Evolutionary conservation across 2,888 invertebrate genomes (phyloP).

Genomic region (Diachrysia chrysitis): DNA sequence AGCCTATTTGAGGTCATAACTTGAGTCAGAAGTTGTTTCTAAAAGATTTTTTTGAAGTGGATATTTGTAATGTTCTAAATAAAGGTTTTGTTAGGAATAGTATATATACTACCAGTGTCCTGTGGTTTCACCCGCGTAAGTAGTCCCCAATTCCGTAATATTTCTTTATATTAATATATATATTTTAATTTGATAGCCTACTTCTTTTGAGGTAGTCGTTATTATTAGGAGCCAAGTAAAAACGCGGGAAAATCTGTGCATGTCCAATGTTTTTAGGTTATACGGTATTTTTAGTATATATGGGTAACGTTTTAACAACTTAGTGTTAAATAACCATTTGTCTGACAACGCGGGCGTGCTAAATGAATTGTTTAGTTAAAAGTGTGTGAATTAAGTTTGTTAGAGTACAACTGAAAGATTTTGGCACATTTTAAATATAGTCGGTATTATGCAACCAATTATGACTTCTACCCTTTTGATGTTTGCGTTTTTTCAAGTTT

Average conservation of each 20-base stretch:
- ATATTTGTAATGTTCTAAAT: not conserved
- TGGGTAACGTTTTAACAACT: not conserved
- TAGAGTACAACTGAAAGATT: not conserved
- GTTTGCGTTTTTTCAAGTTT: not conserved
- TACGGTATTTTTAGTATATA: not conserved
- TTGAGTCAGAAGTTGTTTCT: not conserved
- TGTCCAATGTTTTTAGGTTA: not conserved
- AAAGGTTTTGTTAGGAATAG: too few relatives aligned
- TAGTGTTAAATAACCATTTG: not conserved
- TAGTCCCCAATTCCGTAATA: too few relatives aligned
- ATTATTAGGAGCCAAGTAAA: too few relatives aligned
- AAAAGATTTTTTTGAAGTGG: not conserved
- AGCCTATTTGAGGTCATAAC: not conserved
- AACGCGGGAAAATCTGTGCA: not conserved
- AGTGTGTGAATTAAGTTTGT: slow-evolving; percentile 4
- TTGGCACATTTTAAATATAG: not conserved
- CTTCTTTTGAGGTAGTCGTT: too few relatives aligned
- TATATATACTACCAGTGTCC: too few relatives aligned
- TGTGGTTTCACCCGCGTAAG: too few relatives aligned
- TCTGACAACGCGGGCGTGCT: not conserved
- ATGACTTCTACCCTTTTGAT: too few relatives aligned
- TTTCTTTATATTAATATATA: too few relatives aligned
- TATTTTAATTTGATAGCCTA: too few relatives aligned
- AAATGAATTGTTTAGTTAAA: not conserved
- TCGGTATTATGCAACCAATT: not conserved